A percentile compares a stretch with the other conserved stretches of the same genome.
Conservation (phyloP, 2,888 invertebrate genomes). For the Poecilus cupreus region DNA sequence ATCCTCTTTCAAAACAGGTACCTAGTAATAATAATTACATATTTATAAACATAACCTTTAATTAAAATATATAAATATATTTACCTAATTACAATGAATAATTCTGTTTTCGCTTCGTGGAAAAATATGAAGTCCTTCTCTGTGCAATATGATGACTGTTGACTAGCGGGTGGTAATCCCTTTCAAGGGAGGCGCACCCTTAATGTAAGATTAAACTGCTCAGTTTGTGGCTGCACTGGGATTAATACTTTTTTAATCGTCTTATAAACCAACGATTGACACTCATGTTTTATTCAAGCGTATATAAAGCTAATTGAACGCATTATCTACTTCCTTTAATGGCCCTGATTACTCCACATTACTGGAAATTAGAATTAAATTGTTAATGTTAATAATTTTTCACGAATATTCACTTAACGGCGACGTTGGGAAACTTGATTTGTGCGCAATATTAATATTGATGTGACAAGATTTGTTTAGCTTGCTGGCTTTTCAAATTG, state of each 20-base stretch:
- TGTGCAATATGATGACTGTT: neutral
- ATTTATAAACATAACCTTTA: neutral
- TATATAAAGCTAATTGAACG: neutral
- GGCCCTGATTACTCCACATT: neutral
- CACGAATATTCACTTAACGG: neutral
- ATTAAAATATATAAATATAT: conserved; percentile 10
- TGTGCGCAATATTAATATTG: neutral
- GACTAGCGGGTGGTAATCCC: conserved; percentile 42
- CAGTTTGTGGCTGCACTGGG: conserved; percentile 41
- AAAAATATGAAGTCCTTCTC: neutral
- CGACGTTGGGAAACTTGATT: too few species aligned
- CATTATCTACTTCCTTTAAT: conserved; percentile 34
- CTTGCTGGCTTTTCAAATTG: neutral
- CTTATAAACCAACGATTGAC: conserved; percentile 39
- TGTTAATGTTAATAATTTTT: conserved; percentile 17
- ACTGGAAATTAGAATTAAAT: conserved; percentile 21
- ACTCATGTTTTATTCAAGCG: conserved; percentile 48
- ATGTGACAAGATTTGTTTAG: neutral
- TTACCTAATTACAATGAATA: neutral
- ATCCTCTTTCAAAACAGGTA: conserved; percentile 14
- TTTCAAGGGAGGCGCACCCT: neutral
- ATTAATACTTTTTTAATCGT: conserved; percentile 54
- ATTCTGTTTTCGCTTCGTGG: neutral
- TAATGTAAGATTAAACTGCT: conserved; percentile 29
- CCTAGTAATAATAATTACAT: too few species aligned